phyloP scores from a whole-genome alignment of 2,797 vertebrate genomes.

The Pogoniulus pusillus region DNA sequence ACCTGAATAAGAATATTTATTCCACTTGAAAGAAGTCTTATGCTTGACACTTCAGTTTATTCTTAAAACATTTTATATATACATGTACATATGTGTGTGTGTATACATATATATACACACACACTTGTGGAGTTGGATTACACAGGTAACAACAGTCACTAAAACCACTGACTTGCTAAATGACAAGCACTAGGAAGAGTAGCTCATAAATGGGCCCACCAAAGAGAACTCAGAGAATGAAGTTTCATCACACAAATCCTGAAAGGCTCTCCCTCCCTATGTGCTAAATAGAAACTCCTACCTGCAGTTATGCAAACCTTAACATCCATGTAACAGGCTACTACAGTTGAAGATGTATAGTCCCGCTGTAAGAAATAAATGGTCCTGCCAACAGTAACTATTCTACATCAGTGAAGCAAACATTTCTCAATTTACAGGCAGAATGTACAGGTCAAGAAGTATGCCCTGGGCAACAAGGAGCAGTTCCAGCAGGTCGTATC shows the following conservation, averaged over 20 bases:
- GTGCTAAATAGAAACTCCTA: not conserved
- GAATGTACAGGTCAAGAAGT: not conserved
- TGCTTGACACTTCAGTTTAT: not conserved
- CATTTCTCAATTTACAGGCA: not conserved
- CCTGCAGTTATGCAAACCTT: not conserved
- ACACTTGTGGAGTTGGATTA: not conserved
- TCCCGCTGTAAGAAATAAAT: not conserved
- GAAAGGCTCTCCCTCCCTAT: not conserved
- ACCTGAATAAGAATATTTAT: not conserved
- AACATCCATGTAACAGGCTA: not conserved
- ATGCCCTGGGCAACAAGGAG: not conserved
- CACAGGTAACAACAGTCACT: not conserved
- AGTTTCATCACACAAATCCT: not conserved
- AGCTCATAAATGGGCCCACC: not conserved
- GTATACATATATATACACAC: too few relatives aligned
- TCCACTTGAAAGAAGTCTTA: not conserved
- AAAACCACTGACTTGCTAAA: not conserved
- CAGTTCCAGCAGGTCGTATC: accelerated
- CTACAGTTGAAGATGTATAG: not conserved
- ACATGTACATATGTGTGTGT: too few relatives aligned
- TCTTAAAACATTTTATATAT: not conserved
- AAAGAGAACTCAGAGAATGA: not conserved
- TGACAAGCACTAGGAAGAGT: not conserved
- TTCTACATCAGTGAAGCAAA: not conserved
- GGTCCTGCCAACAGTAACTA: not conserved